Percentiles rank a stretch among this genome's conserved stretches.
phyloP scores from a whole-genome alignment of 92 coral and sea anemone species.

The Parazoanthus atlanticus region DNA sequence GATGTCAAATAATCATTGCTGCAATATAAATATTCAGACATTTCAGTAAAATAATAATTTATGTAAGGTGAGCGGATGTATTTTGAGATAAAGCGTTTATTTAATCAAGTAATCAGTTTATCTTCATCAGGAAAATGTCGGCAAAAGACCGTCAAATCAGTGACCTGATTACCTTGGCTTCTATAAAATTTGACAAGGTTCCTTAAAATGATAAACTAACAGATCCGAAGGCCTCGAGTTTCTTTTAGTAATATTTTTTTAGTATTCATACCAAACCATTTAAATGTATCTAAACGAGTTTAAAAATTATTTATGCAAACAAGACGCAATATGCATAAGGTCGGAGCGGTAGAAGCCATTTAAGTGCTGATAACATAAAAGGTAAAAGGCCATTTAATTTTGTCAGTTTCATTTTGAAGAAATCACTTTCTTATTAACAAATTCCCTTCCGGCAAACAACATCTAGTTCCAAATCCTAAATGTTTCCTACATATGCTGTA shows the following conservation, averaged over 20 bases:
- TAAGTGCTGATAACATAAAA: neutral
- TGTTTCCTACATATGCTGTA: too few relatives aligned
- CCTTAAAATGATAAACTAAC: neutral
- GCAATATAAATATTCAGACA: neutral
- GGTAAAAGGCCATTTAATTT: neutral
- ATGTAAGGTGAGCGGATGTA: constrained; percentile 15
- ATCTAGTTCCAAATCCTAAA: neutral
- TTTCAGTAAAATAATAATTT: neutral
- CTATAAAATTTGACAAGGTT: neutral
- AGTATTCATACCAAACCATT: neutral
- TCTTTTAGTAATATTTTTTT: neutral
- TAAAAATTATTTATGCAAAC: neutral
- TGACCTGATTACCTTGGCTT: neutral
- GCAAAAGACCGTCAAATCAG: neutral
- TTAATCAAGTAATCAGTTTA: constrained; percentile 19
- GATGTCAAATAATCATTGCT: too few relatives aligned
- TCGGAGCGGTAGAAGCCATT: too few relatives aligned
- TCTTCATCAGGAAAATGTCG: neutral
- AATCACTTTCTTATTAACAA: neutral
- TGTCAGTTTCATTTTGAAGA: neutral
- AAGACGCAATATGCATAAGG: neutral
- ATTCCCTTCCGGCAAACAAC: neutral
- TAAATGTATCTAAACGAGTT: neutral
- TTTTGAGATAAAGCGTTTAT: constrained; percentile 24
- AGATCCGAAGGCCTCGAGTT: neutral